A percentile compares a stretch with the other conserved stretches of the same genome.
These are phyloP conservation scores for Semnornis frantzii DNA, from an alignment of 2,113 vertebrate genomes.

Conservation along the genomic window DNA sequence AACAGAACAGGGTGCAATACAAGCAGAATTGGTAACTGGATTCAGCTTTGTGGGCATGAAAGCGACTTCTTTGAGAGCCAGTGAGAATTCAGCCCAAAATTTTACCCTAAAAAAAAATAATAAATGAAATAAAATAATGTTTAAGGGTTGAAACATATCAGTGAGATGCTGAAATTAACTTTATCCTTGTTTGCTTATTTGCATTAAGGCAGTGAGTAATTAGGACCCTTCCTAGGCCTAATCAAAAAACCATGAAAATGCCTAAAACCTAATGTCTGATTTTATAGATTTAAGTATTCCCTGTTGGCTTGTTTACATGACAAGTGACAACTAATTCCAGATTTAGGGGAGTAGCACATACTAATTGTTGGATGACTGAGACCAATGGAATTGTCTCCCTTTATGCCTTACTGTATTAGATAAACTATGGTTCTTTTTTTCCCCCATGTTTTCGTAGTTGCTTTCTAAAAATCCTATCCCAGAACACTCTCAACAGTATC, in stretches of 20 bases:
- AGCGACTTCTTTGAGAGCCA: background rate
- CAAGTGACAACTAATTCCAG: slow-evolving; percentile 54
- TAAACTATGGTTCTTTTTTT: background rate
- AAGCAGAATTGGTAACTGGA: slow-evolving; percentile 37
- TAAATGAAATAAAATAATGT: background rate
- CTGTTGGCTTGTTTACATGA: slow-evolving; percentile 44
- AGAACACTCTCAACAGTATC: background rate
- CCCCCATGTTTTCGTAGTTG: background rate
- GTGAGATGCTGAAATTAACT: background rate
- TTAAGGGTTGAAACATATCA: background rate
- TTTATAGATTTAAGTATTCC: slow-evolving; percentile 53
- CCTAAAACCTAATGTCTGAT: slow-evolving; percentile 17
- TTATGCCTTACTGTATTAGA: background rate
- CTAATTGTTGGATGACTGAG: background rate
- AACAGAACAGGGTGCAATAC: slow-evolving; percentile 10
- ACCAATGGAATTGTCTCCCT: background rate
- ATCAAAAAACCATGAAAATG: background rate
- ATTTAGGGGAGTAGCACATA: slow-evolving; percentile 15
- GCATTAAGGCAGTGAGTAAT: background rate
- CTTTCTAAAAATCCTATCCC: background rate
- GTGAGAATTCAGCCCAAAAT: background rate
- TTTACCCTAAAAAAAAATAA: too few species aligned
- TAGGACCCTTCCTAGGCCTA: background rate
- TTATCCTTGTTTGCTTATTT: slow-evolving; percentile 5
- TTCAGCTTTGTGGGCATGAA: slow-evolving; percentile 8